Conservation (phyloP, 2,113 vertebrate genomes). For the Actenoides lindsayi region DNA sequence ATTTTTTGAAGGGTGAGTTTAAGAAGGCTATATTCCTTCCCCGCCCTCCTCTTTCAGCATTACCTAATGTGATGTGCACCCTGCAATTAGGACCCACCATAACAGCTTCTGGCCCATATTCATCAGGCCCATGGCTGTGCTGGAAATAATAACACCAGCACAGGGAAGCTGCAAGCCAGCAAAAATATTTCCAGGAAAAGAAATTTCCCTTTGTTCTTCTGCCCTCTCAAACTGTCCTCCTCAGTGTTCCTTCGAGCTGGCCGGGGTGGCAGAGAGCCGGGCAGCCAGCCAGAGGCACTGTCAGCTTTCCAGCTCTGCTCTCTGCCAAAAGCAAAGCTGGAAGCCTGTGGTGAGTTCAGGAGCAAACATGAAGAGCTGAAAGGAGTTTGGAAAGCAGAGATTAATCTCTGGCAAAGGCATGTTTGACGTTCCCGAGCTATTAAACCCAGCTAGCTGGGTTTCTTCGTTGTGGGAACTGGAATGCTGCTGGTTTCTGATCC, state of each 20-base stretch:
- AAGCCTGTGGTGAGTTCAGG: neutral
- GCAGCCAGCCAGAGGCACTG: neutral
- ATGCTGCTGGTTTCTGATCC: neutral
- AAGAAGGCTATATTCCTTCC: neutral
- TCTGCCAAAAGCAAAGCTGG: neutral
- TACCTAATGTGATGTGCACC: neutral
- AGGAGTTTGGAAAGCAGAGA: neutral
- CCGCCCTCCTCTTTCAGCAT: neutral
- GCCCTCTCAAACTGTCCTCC: neutral
- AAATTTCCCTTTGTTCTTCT: neutral
- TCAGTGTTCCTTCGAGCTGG: accelerated
- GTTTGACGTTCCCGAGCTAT: neutral
- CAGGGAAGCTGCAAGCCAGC: neutral
- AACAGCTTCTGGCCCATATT: neutral
- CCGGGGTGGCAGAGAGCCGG: accelerated
- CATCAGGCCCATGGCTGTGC: neutral
- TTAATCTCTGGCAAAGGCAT: neutral
- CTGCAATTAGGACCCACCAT: neutral
- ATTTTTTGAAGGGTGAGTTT: neutral
- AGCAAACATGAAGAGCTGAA: neutral
- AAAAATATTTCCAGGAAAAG: neutral
- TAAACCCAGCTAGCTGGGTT: neutral
- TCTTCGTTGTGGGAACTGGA: neutral
- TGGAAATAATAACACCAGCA: neutral
- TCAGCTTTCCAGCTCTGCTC: neutral